Evolutionary conservation across 2,888 invertebrate genomes (phyloP), one percentile per base, ranked within the genome.

Genomic region (Cephus runcator): DNA sequence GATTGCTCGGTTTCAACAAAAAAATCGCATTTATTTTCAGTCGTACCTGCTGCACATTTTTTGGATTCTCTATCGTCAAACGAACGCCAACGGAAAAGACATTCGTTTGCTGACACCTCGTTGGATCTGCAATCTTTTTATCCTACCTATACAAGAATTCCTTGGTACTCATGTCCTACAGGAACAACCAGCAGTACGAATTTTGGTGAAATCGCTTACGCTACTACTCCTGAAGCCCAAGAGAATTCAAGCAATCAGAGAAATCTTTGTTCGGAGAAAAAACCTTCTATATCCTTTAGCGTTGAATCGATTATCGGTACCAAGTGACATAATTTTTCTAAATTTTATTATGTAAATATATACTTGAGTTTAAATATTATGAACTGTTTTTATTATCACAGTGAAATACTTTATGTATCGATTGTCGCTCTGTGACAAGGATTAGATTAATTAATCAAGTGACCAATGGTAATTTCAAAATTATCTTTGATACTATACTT

Each of bases 261-360:
- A 3, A 35, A 69, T 9, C 75, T 84, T 12, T 83, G 81, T 34
- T 76, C 85, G 36, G 85, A 88, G n/a, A 89, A 88, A 73, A 90
- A 90, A 78, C 83, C 90, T 1, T 86, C 85, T 4, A 89, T 91
- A 73, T 88, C 91, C 1, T 91, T 91, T 79, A 91, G 91, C 79
- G 90, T 91, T 4, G 91, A 91, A 80, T 91, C 91, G 30, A 91
- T 91, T 40, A 91, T 91, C 30, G 91, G 90, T 34, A 87, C 82
- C n/a, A 89, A 89, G 73, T 87, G 80, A 83, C 74, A 35, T 73
- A 40, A 56, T 56, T 56, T 56, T 56, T 4, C 1, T 56, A 6
- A 0, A 56, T 23, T 23, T 56, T 2, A 23, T 56, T 56, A 9
- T 56, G 40, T 56, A 56, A 23, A 56, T 40, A 40, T 40, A 40